Percentiles rank a stretch among this genome's conserved stretches.
These are phyloP conservation scores for Priocnemis perturbator DNA, from an alignment of 2,888 invertebrate genomes.

Conservation along the genomic window DNA sequence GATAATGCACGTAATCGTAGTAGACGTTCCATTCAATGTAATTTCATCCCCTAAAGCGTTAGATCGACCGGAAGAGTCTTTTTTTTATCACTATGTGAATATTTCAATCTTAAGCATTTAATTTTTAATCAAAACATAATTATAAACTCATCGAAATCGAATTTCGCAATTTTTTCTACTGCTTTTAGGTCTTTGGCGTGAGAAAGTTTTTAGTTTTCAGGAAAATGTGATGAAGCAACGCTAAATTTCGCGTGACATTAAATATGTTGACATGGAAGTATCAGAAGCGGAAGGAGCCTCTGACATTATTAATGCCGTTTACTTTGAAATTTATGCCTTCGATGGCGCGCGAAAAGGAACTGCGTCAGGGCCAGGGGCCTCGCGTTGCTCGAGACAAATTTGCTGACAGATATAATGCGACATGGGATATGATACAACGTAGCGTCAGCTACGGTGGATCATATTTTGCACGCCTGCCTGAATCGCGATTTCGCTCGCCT, in stretches of 20 bases:
- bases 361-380: not conserved
- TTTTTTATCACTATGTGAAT: not conserved
- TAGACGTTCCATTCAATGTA: not conserved
- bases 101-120: too few species aligned
- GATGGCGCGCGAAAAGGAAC: not conserved
- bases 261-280: not conserved
- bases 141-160: too few species aligned
- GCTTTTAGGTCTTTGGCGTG: too few species aligned
- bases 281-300: not conserved
- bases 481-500: conserved; percentile 16
- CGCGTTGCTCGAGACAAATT: conserved; percentile 21
- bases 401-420: conserved; percentile 37
- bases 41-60: too few species aligned
- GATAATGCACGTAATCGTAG: conserved; percentile 24
- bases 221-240: not conserved
- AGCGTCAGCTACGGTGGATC: conserved; percentile 37
- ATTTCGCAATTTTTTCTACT: too few species aligned
- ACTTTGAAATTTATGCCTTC: not conserved
- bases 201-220: too few species aligned
- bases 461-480: conserved; percentile 37
- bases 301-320: conserved; percentile 21
- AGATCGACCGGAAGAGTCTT: not conserved
- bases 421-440: conserved; percentile 31
- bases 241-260: not conserved
- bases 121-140: too few species aligned